Evolutionary conservation across 1,140 invertebrate species (phyloP).

Genomic region (Drosophila punjabiensis): DNA sequence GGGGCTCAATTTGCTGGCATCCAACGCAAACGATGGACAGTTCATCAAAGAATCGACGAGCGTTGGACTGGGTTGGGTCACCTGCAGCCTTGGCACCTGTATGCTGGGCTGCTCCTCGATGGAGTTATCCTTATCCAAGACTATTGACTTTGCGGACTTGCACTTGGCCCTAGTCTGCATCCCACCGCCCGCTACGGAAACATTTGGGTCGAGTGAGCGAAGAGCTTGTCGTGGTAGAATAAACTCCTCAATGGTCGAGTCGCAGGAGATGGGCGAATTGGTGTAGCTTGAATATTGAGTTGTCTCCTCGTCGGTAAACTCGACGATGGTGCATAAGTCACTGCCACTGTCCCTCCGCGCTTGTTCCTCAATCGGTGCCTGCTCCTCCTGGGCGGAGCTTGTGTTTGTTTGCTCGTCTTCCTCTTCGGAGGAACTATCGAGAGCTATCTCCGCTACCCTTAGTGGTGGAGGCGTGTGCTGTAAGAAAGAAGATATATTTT

Average conservation of each 20-base stretch:
- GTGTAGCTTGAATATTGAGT: neutral
- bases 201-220: neutral
- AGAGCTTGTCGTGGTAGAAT: neutral
- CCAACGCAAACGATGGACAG: neutral
- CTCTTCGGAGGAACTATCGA: neutral
- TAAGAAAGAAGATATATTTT: neutral
- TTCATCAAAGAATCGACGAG: no score
- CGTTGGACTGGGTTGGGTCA: neutral
- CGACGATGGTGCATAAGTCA: constrained; percentile 1
- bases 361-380: no score
- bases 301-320: constrained; percentile 6
- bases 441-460: neutral
- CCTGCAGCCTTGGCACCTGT: neutral
- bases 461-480: constrained; percentile 1
- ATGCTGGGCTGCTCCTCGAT: constrained; percentile 2
- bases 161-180: neutral
- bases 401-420: neutral
- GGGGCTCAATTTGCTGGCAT: neutral
- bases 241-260: neutral
- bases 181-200: neutral
- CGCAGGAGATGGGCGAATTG: constrained; percentile 3
- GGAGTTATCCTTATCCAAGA: neutral
- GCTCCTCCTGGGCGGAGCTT: neutral
- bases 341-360: neutral
- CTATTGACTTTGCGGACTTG: neutral